Conservation (phyloP, 2,113 vertebrate genomes). For the mouse (Mus musculus) region DNA sequence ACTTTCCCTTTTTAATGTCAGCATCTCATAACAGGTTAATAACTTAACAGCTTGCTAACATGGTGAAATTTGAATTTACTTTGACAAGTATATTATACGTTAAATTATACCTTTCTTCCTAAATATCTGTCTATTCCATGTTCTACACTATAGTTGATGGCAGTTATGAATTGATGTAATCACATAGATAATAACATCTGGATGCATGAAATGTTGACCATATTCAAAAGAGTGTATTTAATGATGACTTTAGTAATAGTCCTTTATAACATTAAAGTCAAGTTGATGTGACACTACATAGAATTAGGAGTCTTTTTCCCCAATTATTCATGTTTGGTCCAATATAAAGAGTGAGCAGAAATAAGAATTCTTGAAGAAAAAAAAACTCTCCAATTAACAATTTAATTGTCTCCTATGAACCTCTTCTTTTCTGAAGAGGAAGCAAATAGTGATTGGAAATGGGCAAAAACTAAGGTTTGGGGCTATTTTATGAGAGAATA, state of each 20-base stretch:
- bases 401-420: background rate
- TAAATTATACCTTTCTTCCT: background rate
- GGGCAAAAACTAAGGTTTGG: too few relatives aligned
- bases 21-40: background rate
- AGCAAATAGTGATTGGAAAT: background rate
- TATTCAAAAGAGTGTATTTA: background rate
- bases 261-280: background rate
- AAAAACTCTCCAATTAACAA: background rate
- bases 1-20: background rate
- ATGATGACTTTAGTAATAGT: background rate
- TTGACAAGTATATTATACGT: too few relatives aligned
- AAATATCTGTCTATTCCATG: background rate
- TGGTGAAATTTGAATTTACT: background rate
- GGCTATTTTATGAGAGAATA: background rate
- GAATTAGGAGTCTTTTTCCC: background rate
- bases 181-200: background rate
- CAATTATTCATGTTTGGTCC: background rate
- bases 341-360: background rate
- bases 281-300: background rate
- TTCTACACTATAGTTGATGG: background rate
- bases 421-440: background rate
- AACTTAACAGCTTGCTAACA: background rate
- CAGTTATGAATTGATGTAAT: background rate
- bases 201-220: background rate
- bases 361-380: background rate